Base-by-base conservation (phyloP, 2,113 vertebrate species). In the Pseudopodoces humilis region DNA sequence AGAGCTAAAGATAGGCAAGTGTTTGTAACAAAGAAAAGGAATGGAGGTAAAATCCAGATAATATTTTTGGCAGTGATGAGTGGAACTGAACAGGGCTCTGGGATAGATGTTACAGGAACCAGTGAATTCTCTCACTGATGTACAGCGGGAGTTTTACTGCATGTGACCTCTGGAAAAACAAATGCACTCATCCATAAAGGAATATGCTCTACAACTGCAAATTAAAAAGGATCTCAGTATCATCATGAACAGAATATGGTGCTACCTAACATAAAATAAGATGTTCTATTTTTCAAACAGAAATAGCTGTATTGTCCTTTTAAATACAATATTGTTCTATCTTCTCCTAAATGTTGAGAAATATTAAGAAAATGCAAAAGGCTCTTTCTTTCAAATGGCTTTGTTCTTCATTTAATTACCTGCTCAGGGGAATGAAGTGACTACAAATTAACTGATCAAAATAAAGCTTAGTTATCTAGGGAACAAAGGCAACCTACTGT, bases 361-460 rank as follows among this genome's bases (percentile, higher is more conserved):
- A 64, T 13, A 10, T 16, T 30, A 90, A 59, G 7, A 74, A 90
- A 83, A 84, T 14, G 30, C 24, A 67, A 70, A 94, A 82, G 27
- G 12, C 3, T 69, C 81, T 91, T 78, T 53, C 28, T 81, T 78
- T 88, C n/a, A 86, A 76, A 52, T 7, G 11, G 22, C 33, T 28
- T 30, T 81, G 81, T 74, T 86, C 69, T 62, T 76, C 63, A 35
- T 50, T 72, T 59, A 69, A 37, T 80, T 86, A 68, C 21, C 63
- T 56, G 31, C 49, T 83, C 17, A 41, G n/a, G 13, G 77, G 55
- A 67, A 92, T 46, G 62, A 82, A 86, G 30, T 27, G 53, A 64
- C 49, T 64, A 37, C 35, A 58, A 88, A 83, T 41, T 93, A 78
- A 63, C 39, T n/a, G n/a, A 84, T 86, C 46, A 91, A 89, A 74